Evolutionary conservation across 2,888 invertebrate species (phyloP).

Genomic region (Phengaris arion): DNA sequence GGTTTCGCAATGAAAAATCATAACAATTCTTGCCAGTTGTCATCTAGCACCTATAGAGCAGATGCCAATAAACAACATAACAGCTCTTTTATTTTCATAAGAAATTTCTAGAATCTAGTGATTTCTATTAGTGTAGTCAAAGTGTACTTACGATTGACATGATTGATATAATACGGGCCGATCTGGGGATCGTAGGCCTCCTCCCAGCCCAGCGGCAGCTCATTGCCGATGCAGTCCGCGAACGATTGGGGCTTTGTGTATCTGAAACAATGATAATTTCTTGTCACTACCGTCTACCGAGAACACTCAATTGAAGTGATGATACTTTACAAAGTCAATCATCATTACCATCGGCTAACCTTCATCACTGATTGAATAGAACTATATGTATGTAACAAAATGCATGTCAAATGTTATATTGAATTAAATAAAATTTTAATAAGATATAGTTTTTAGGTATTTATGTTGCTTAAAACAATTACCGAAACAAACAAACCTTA

Average conservation of each 20-base stretch:
- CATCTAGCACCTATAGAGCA: no score
- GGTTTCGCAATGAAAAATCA: no score
- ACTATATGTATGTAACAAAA: no score
- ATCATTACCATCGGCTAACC: not conserved
- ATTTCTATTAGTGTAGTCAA: constrained; percentile 28
- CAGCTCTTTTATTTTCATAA: not conserved
- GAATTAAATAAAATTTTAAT: no score
- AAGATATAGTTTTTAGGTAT: no score
- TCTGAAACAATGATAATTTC: constrained; percentile 81
- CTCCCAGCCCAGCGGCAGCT: constrained; percentile 98
- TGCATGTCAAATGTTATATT: no score
- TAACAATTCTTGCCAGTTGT: no score
- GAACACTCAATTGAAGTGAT: constrained; percentile 37
- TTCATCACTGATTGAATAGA: not conserved
- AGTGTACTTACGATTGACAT: constrained; percentile 92
- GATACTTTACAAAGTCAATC: constrained; percentile 33
- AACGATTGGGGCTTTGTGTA: constrained; percentile 97
- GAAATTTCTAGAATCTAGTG: not conserved
- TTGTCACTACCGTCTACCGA: constrained; percentile 38
- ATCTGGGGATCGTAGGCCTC: constrained; percentile 96
- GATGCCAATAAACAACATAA: no score
- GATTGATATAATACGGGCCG: constrained; percentile 98
- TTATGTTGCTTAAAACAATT: no score
- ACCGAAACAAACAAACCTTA: no score
- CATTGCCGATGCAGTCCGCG: constrained; percentile 98